Evolutionary conservation across 1,140 invertebrate species (phyloP), one percentile per base, ranked within the genome.

Genomic region (Pseudomyrmex gracilis): DNA sequence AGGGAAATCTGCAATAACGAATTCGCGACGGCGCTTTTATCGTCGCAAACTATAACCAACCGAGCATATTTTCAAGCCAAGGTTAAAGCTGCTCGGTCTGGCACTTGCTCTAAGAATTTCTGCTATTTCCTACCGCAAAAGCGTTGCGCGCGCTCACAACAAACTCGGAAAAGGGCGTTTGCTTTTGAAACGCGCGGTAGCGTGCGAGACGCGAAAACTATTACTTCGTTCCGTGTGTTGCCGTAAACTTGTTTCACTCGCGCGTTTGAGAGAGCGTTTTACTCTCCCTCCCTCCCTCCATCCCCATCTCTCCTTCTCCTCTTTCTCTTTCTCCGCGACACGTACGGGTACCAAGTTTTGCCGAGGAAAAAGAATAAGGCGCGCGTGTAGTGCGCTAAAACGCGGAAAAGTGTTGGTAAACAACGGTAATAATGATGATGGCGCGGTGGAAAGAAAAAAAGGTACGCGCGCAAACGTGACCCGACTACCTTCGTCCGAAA

Each of bases 351-450:
- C 34, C 34, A 34, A 49, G 5, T 70, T 17, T 53, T 45, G 22
- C 43, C 20, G 53, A 17, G 82, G n/a, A 34, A 51, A 64, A 77
- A 64, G 82, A 53, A 15, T 20, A 34, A 68, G 53, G 74, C 20
- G 60, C 49, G 49, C 73, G 12, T 49, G 43, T 51, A 12, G 61
- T 49, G 55, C 49, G 67, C 49, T 67, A 78, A 84, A 83, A 76
- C 73, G 76, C 53, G 53, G 66, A 80, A 80, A 80, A 80, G 64
- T 80, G 76, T 71, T 71, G 76, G 76, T 80, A 80, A 80, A 80
- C 76, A 80, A 80, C 76, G 66, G 66, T 55, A 80, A 80, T 80
- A 80, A 80, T 80, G 66, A 80, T 45, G 76, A 71, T 24, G 74
- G 74, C 55, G 76, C 9, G 49, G 60, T 45, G 24, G 60, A 76